Base-by-base conservation (phyloP, 2,888 invertebrate genomes). In the Gisinianus flammeolus region DNA sequence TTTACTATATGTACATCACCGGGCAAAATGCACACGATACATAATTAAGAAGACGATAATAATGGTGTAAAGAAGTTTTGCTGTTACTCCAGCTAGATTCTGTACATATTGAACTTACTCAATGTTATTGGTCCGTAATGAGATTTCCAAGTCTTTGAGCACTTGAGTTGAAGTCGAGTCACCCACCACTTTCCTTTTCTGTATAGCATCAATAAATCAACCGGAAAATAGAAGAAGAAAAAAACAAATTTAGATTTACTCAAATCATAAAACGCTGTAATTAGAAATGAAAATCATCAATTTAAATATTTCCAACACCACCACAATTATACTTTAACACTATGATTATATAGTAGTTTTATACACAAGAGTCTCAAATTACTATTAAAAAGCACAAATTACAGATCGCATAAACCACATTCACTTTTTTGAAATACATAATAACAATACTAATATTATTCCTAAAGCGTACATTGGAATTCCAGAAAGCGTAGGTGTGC, bases 91-190 rank as follows among this genome's bases (percentile, higher is more conserved):
- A n/a, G n/a, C n/a, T n/a, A n/a, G n/a, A n/a, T n/a, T n/a, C n/a
- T n/a, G n/a, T n/a, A n/a, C n/a, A n/a, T n/a, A 54, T 24, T 58
- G 80, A 85, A 91, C 94, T 92, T 88, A 96, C 96, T 99, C 98
- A 87, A 99, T 99, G 89, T 97, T 96, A 90, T 99, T 99, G 83
- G 99, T 99, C 86, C 98, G 92, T 86, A 99, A 89, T 67, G 98
- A 99, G 87, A 98, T 99, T 90, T 99, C 99, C 88, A 99, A 90
- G 90, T 99, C 98, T 86, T 98, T 91, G 81, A 99, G 90, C 85
- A 99, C 97, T 91, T 98, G 97, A 67, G 99, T 99, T 78, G 98
- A 98, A 80, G 98, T 98, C 72, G 97, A 94, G 87, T 97, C 97
- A 79, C 96, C 95, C 81, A 97, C 94, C 92, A 96, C 95, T 91